Percentiles rank a stretch among this genome's conserved stretches.
Evolutionary conservation across 2,113 vertebrate genomes (phyloP).

Genomic region (Conger conger): DNA sequence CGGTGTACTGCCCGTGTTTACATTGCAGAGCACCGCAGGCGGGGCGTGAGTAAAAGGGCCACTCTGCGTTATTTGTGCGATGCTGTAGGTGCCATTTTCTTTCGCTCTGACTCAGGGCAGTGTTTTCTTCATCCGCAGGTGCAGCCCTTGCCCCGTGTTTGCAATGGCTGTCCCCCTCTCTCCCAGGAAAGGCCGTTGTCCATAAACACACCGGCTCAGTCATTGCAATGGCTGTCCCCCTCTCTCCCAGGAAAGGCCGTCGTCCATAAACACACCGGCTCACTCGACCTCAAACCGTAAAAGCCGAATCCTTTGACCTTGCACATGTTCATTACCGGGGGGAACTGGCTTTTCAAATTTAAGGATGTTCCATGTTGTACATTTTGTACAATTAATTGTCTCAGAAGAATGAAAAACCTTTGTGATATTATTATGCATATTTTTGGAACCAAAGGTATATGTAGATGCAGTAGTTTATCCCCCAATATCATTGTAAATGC

Average conservation of each 20-base stretch:
- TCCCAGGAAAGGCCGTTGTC: constrained; percentile 13
- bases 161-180: neutral
- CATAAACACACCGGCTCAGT: neutral
- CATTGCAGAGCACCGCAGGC: constrained; percentile 28
- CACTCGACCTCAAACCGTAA: constrained; percentile 12
- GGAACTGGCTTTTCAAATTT: constrained; percentile 3
- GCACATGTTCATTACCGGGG: neutral
- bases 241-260: too few species aligned
- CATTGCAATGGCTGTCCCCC: too few species aligned
- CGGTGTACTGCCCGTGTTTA: constrained; percentile 35
- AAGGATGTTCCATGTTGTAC: neutral
- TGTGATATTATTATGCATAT: too few species aligned
- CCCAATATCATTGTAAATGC: neutral
- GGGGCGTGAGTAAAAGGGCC: constrained; percentile 24
- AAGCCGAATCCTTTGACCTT: neutral
- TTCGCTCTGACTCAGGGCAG: neutral
- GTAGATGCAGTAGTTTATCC: neutral
- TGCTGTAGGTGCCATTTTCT: constrained; percentile 17
- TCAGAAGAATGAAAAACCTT: neutral
- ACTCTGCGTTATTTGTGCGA: constrained; percentile 12
- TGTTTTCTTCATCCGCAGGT: neutral
- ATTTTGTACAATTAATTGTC: neutral
- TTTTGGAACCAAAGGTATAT: neutral
- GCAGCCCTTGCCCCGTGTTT: constrained; percentile 4
- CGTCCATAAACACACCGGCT: neutral